phyloP scores from a whole-genome alignment of 2,888 invertebrate species.

The Cerastis rubricosa region DNA sequence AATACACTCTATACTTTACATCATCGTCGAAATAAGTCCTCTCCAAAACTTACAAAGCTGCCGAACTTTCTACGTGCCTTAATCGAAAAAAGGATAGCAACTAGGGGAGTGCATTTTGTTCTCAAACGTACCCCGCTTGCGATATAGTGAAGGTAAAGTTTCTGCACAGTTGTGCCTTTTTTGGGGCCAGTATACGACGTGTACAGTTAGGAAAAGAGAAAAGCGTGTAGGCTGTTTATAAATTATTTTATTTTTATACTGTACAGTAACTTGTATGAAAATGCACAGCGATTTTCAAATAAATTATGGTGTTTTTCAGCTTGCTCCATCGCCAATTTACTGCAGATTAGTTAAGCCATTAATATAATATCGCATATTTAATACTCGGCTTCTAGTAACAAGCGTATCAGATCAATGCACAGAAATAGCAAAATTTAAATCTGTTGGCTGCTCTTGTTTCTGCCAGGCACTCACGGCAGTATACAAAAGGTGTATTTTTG shows the following conservation, averaged over 20 bases:
- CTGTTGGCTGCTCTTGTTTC: not conserved
- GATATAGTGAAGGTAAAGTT: constrained; percentile 63
- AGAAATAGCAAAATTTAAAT: not conserved
- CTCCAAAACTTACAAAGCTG: constrained; percentile 54
- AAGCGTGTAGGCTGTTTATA: not conserved
- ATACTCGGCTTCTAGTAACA: not conserved
- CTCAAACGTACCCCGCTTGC: constrained; percentile 52
- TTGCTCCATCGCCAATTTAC: not conserved
- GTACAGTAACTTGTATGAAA: not conserved
- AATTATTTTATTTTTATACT: not conserved
- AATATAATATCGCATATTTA: not conserved
- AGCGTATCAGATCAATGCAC: not conserved
- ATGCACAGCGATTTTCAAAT: not conserved
- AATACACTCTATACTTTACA: constrained; percentile 32
- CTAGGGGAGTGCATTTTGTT: constrained; percentile 60
- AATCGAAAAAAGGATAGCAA: constrained; percentile 56
- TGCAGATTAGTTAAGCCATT: not conserved
- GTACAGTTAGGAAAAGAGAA: constrained; percentile 22
- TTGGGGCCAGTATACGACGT: constrained; percentile 24
- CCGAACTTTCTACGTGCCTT: constrained; percentile 41
- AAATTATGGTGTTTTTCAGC: not conserved
- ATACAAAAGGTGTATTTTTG: not conserved
- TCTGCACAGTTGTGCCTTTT: constrained; percentile 45
- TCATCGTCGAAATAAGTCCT: constrained; percentile 19
- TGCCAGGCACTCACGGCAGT: not conserved